A percentile compares a stretch with the other conserved stretches of the same genome.
Conservation (phyloP, 2,113 vertebrate species). For the Glaucidium brasilianum region DNA sequence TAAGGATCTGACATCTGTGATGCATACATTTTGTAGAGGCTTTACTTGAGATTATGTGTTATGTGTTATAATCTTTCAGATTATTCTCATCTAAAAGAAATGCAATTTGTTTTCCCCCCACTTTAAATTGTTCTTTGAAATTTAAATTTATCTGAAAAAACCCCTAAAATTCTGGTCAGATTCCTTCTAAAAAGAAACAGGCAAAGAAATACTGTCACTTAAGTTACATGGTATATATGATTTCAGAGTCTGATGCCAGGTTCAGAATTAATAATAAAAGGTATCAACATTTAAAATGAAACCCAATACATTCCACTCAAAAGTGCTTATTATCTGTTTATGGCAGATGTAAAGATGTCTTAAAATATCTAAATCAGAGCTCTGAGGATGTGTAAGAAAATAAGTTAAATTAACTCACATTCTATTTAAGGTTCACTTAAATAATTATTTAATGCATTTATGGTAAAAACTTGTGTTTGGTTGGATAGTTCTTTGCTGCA, state of each 20-base stretch:
- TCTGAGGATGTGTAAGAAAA: neutral
- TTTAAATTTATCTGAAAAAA: neutral
- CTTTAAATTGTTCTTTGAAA: neutral
- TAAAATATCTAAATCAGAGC: neutral
- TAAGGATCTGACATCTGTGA: neutral
- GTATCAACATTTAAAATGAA: neutral
- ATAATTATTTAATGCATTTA: neutral
- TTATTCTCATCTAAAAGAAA: neutral
- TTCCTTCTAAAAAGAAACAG: neutral
- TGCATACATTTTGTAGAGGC: neutral
- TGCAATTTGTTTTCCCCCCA: neutral
- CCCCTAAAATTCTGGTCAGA: neutral
- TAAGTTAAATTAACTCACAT: neutral
- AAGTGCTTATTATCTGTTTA: neutral
- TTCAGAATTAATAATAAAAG: neutral
- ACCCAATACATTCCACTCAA: neutral
- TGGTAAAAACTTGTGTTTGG: neutral
- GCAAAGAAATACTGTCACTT: neutral
- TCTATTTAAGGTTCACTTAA: neutral
- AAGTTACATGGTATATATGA: neutral
- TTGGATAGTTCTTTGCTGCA: neutral
- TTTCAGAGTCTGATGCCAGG: neutral
- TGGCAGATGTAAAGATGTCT: neutral
- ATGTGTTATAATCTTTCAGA: neutral
- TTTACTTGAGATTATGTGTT: neutral